A percentile compares a stretch with the other conserved stretches of the same genome.
These are phyloP conservation scores for Sebastes jordani DNA, from an alignment of 2,797 vertebrate genomes.

Conservation along the genomic window DNA sequence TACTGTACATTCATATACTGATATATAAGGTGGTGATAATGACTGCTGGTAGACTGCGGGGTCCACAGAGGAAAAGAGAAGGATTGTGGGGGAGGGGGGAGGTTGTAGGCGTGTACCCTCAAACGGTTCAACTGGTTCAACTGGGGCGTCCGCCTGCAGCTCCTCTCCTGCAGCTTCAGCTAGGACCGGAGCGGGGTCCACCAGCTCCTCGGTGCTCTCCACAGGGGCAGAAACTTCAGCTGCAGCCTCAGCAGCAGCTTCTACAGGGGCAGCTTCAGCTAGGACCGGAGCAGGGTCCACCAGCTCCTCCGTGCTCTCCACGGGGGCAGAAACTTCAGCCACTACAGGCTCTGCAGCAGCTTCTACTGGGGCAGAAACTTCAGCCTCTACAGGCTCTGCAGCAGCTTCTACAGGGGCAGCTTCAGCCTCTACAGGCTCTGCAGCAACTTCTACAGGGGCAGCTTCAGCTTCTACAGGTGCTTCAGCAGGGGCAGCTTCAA, in stretches of 20 bases:
- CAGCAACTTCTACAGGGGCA: background rate
- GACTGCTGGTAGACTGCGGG: conserved; percentile 42
- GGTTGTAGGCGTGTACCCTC: conserved; percentile 70
- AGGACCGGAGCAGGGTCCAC: too few relatives aligned
- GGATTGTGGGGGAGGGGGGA: conserved; percentile 40
- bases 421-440: background rate
- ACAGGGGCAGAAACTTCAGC: background rate
- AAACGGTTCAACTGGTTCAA: conserved; percentile 50
- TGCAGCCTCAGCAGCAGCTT: background rate
- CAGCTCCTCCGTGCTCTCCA: too few relatives aligned
- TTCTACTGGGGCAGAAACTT: background rate
- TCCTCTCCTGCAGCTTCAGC: conserved; percentile 57
- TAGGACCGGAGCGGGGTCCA: background rate
- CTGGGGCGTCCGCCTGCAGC: conserved; percentile 58
- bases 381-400: background rate
- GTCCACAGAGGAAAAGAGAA: conserved; percentile 58
- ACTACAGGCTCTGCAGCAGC: background rate
- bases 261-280: background rate
- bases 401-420: background rate
- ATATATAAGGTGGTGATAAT: background rate
- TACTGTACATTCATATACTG: background rate
- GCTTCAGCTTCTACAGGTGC: background rate
- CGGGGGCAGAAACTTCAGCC: too few relatives aligned
- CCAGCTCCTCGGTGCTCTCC: background rate
- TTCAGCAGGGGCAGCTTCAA: background rate